Conservation (phyloP, 2,888 invertebrate genomes). For the Ichneumoninae sp. region DNA sequence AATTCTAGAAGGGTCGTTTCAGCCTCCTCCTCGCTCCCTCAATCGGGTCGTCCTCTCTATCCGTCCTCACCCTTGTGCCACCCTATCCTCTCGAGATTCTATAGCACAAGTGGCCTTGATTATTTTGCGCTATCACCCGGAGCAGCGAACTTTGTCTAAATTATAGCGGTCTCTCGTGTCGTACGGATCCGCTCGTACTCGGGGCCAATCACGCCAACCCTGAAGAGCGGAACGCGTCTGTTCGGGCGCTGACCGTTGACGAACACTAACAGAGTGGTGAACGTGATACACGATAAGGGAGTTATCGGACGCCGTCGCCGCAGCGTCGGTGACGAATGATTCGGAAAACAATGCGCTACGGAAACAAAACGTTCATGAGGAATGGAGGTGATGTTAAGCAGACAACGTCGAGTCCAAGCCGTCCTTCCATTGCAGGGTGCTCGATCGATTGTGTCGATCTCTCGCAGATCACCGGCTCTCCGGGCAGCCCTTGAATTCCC, state of each 20-base stretch:
- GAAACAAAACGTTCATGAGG: constrained; percentile 37
- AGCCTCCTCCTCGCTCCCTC: constrained; percentile 37
- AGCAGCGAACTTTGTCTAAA: constrained; percentile 32
- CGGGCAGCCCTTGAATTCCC: constrained; percentile 35
- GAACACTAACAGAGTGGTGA: not conserved
- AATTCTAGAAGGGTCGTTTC: constrained; percentile 71
- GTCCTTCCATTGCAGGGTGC: constrained; percentile 19
- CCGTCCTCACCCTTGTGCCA: constrained; percentile 39
- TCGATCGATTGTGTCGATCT: constrained; percentile 58
- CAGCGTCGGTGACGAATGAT: constrained; percentile 8
- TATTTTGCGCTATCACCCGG: constrained; percentile 72
- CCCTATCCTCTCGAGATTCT: constrained; percentile 57
- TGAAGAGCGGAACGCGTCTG: not conserved
- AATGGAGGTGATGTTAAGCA: constrained; percentile 20
- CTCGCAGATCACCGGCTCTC: constrained; percentile 12
- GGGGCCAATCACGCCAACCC: not conserved
- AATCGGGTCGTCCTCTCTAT: constrained; percentile 45
- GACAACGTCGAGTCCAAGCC: not conserved
- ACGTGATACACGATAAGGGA: not conserved
- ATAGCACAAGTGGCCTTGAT: constrained; percentile 78
- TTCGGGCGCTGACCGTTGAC: not conserved
- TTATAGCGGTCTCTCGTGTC: constrained; percentile 7
- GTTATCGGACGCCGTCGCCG: not conserved
- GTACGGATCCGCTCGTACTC: not conserved
- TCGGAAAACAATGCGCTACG: constrained; percentile 37